phyloP scores from a whole-genome alignment of 92 coral and sea anemone species.

The Desmophyllum pertusum region DNA sequence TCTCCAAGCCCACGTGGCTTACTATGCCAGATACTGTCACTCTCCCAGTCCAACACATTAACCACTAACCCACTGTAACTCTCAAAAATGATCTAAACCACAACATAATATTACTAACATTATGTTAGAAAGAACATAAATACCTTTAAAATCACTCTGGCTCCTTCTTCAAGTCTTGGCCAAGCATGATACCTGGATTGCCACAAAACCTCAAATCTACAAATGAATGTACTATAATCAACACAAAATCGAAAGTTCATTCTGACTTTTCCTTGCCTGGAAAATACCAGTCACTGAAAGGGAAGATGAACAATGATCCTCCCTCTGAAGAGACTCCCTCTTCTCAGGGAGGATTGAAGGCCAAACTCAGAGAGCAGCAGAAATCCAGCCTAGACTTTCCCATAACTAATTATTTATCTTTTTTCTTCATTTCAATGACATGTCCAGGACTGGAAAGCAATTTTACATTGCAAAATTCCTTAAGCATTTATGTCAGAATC shows the following conservation, averaged over 20 bases:
- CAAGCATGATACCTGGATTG: slow-evolving; percentile 97
- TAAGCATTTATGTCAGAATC: too few species aligned
- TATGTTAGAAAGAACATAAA: background rate
- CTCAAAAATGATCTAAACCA: background rate
- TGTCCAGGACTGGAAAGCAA: too few species aligned
- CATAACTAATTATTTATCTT: background rate
- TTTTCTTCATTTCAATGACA: background rate
- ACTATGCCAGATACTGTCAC: too few species aligned
- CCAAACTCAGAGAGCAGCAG: background rate
- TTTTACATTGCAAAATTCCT: too few species aligned
- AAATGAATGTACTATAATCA: background rate
- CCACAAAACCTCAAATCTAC: slow-evolving; percentile 95
- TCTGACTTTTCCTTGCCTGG: background rate
- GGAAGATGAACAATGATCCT: background rate
- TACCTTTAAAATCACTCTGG: slow-evolving; percentile 80
- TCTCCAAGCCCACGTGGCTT: too few species aligned
- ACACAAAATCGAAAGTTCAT: background rate
- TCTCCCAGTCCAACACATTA: background rate
- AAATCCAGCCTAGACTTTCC: background rate
- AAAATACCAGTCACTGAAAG: background rate
- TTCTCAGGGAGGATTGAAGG: background rate
- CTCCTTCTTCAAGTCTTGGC: slow-evolving; percentile 97
- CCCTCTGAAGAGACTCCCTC: background rate
- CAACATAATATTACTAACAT: background rate
- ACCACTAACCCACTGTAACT: background rate